Evolutionary conservation across 2,888 invertebrate species (phyloP).

Genomic region (Arge pagana): DNA sequence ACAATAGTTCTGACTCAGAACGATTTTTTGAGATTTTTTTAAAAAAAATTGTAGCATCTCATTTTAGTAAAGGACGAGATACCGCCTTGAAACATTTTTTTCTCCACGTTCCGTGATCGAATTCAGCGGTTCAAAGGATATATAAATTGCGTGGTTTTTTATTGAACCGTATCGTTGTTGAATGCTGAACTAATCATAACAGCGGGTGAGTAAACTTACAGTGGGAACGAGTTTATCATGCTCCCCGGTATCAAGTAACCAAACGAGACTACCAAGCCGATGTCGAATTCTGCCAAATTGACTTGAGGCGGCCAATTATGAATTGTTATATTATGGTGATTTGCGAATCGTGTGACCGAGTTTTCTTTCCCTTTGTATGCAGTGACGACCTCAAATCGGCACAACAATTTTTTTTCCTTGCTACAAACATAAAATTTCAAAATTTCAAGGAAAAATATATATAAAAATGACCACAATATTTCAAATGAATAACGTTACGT

Average conservation of each 20-base stretch:
- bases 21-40: too few species aligned
- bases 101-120: too few species aligned
- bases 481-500: too few species aligned
- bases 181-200: background rate
- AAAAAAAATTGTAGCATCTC: constrained; percentile 24
- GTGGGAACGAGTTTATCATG: constrained; percentile 76
- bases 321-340: constrained; percentile 63
- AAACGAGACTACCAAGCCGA: constrained; percentile 93
- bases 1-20: too few species aligned
- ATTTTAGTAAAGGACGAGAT: too few species aligned
- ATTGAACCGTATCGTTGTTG: background rate
- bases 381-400: constrained; percentile 73
- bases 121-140: too few species aligned
- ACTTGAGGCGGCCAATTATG: constrained; percentile 70
- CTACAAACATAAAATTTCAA: constrained; percentile 53
- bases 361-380: constrained; percentile 66
- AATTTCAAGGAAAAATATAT: too few species aligned
- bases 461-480: background rate
- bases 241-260: constrained; percentile 84
- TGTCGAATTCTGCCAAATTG: constrained; percentile 66
- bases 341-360: constrained; percentile 72
- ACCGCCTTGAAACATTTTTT: too few species aligned
- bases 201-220: constrained; percentile 67
- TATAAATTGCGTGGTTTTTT: too few species aligned
- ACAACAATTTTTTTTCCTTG: constrained; percentile 60